These are phyloP conservation scores for Crocuta crocuta DNA, from an alignment of 2,113 vertebrate species.

Conservation along the genomic window DNA sequence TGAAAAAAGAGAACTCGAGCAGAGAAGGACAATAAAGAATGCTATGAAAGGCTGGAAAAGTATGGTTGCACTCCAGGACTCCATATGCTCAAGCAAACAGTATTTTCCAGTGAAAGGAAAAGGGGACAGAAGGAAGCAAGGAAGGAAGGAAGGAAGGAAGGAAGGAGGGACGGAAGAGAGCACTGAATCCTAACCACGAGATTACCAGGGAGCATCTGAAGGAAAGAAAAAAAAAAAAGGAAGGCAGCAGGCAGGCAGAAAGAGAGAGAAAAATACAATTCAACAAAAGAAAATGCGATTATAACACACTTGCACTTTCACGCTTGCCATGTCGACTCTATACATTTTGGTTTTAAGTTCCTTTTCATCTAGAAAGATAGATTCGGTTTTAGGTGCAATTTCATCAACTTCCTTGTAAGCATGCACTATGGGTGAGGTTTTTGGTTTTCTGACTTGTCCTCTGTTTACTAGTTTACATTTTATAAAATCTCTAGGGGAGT, in stretches of 20 bases:
- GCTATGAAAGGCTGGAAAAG: not conserved
- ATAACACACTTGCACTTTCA: not conserved
- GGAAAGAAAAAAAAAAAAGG: not conserved
- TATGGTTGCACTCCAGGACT: not conserved
- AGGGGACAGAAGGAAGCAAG: not conserved
- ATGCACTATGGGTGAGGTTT: not conserved
- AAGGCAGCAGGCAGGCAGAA: not conserved
- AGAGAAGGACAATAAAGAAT: not conserved
- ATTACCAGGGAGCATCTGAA: not conserved
- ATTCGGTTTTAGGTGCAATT: not conserved
- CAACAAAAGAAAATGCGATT: not conserved
- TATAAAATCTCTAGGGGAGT: not conserved
- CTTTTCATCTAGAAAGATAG: conserved; percentile 28
- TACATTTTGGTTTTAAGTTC: conserved; percentile 15
- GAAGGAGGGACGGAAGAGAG: fast-evolving
- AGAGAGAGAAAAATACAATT: not conserved
- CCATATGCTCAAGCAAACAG: not conserved
- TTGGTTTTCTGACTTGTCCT: not conserved
- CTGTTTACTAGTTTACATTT: conserved; percentile 38
- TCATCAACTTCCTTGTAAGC: conserved; percentile 23
- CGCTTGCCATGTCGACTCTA: not conserved
- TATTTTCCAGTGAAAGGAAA: not conserved
- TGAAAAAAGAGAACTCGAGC: not conserved
- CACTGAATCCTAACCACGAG: not conserved
- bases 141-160: not conserved